Evolutionary conservation across 2,797 vertebrate genomes (phyloP), one percentile per base, ranked within the genome.

Genomic region (Hoplostethus atlanticus): DNA sequence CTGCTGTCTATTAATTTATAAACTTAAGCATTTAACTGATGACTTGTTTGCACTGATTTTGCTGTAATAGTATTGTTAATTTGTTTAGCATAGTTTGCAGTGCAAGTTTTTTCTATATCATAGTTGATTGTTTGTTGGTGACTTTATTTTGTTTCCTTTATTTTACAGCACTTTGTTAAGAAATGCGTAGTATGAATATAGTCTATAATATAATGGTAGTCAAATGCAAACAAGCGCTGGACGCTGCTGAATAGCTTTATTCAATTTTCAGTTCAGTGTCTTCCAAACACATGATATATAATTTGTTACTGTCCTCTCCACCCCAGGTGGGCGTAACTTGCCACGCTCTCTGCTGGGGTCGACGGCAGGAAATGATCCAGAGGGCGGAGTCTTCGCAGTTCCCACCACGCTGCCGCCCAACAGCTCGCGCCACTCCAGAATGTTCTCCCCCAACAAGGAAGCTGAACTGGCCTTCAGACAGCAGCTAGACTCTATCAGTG

Each of bases 351-450:
- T 98, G 57, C 87, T 99, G 89, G 91, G 89, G 4, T 79, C 89
- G 0, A 91, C 95, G 13, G 86, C 94, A 0, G 92, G 92, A 69
- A 55, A 91, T 0, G 98, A 98, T 47, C 78, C 95, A 0, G 98
- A 99, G 15, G 95, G 96, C 3, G 94, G 95, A 0, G 95, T 99
- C 61, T 99, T 99, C 61, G 98, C 97, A 0, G 94, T 99, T 7
- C 98, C 98, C 10, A 98, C 97, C 11, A 99, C 96, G 0, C 90
- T 99, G n/a, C 98, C 98, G 0, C 98, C 98, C 63, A 98, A 99
- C 89, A 99, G 98, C 87, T 92, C 93, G 0, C 95, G 98, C 2
- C 97, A 99, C 1, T 95, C 95, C 72, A 94, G 97, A 77, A 95
- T 98, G 90, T 97, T 98, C 84, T 96, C 97, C 36, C 97, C 97